These are phyloP conservation scores for Nycticryphes semicollaris DNA, from an alignment of 2,113 vertebrate genomes.

Conservation along the genomic window DNA sequence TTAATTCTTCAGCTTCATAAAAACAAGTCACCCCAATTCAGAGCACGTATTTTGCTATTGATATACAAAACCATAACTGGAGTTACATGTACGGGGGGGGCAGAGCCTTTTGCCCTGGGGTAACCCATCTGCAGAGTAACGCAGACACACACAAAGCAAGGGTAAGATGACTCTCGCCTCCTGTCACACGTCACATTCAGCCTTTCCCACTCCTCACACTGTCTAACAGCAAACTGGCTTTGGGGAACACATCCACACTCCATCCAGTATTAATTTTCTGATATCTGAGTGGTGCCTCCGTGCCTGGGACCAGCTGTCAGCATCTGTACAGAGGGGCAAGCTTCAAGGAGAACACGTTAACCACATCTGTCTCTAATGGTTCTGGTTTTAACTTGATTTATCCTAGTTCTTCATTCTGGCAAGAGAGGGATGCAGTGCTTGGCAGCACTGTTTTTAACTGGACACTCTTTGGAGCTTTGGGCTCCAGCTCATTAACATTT, in stretches of 20 bases:
- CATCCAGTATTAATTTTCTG: background rate
- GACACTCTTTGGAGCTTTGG: background rate
- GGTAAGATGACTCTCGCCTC: background rate
- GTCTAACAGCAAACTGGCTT: background rate
- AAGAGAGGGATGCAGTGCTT: background rate
- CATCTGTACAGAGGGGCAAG: background rate
- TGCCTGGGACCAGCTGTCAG: accelerated
- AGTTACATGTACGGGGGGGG: background rate
- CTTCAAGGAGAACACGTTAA: background rate
- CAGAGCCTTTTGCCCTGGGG: background rate
- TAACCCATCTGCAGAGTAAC: background rate
- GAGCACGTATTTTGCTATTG: background rate
- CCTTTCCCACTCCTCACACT: background rate
- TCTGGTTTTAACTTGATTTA: background rate
- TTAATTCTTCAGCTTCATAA: background rate
- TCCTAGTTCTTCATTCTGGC: no score
- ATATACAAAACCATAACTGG: background rate
- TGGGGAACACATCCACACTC: background rate
- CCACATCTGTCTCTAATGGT: background rate
- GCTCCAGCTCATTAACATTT: background rate
- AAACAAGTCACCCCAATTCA: background rate
- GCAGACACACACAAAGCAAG: background rate
- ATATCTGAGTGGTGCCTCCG: background rate
- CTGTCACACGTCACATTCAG: background rate
- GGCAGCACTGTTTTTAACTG: background rate